A percentile compares a stretch with the other conserved stretches of the same genome.
phyloP scores from a whole-genome alignment of 2,888 invertebrate genomes.

The Ormyrus labotus region DNA sequence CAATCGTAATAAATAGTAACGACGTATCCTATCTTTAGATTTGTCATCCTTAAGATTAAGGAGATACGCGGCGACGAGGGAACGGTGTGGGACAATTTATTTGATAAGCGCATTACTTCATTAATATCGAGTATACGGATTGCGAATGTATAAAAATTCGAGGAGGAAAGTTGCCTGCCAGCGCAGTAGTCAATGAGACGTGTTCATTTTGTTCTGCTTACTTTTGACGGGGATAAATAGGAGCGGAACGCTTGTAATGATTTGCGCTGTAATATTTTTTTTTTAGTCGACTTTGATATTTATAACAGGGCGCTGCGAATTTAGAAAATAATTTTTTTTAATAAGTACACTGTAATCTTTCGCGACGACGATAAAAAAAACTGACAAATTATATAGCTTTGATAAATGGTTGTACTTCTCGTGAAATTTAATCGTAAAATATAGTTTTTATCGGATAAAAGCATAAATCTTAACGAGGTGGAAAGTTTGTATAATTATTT shows the following conservation, averaged over 20 bases:
- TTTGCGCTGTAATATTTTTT: no score
- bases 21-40: conserved; percentile 39
- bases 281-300: no score
- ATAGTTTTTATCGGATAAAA: not conserved
- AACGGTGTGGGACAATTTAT: conserved; percentile 35
- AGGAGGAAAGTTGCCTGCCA: not conserved
- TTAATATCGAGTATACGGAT: conserved; percentile 32
- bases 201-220: no score
- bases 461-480: no score
- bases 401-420: not conserved
- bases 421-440: not conserved
- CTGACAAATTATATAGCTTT: no score
- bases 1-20: conserved; percentile 45
- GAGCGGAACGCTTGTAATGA: no score
- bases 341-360: no score
- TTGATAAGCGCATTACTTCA: conserved; percentile 47
- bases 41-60: conserved; percentile 54
- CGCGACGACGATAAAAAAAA: no score
- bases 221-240: no score
- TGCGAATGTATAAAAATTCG: conserved; percentile 5
- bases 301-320: no score
- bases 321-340: no score
- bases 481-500: no score
- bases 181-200: not conserved
- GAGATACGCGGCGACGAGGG: conserved; percentile 24